Percentiles rank a stretch among this genome's conserved stretches.
These are phyloP conservation scores for Dendrophyllia cribrosa DNA, from an alignment of 64 coral and sea anemone genomes.

Conservation along the genomic window DNA sequence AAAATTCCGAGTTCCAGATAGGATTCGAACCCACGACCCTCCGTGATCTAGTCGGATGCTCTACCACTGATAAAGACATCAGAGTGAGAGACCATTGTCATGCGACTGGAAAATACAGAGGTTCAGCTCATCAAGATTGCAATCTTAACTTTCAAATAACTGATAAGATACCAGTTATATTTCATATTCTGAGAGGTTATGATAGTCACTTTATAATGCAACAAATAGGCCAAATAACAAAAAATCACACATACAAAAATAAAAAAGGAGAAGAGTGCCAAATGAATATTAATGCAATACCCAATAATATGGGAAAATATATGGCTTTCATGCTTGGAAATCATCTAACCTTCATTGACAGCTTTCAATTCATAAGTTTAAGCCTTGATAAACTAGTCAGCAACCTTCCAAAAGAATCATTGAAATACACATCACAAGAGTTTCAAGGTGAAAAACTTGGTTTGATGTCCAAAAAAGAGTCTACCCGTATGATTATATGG, in stretches of 20 bases:
- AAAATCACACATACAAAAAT: not conserved
- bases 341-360: not conserved
- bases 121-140: constrained; percentile 4
- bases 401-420: not conserved
- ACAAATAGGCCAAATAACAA: not conserved
- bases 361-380: not conserved
- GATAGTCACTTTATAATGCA: constrained; percentile 4
- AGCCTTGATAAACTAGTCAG: not conserved
- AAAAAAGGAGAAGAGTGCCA: not conserved
- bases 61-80: too few species aligned
- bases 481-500: not conserved
- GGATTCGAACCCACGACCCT: too few species aligned
- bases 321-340: not conserved
- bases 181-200: not conserved
- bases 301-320: not conserved
- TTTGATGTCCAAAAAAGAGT: not conserved
- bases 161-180: not conserved
- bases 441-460: not conserved
- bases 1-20: too few species aligned
- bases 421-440: not conserved
- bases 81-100: not conserved
- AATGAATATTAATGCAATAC: not conserved
- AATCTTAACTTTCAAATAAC: not conserved
- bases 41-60: too few species aligned
- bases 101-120: not conserved